Conservation (phyloP, 2,888 invertebrate genomes). For the Drosophila tripunctata region DNA sequence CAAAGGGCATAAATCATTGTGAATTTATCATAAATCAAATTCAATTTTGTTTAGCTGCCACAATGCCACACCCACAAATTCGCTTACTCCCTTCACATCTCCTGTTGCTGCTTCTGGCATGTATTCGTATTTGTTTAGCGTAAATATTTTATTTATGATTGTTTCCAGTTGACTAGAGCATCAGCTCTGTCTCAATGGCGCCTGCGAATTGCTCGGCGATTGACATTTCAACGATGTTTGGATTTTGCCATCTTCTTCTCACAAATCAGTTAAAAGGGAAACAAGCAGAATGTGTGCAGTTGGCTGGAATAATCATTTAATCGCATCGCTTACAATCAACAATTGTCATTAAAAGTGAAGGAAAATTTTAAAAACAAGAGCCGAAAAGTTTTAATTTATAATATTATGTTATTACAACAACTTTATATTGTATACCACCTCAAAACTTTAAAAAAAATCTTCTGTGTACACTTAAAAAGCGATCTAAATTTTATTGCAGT, state of each 20-base stretch:
- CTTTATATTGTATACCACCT: no score
- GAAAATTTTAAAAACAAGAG: not conserved
- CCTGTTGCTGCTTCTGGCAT: constrained; percentile 4
- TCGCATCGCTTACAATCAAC: not conserved
- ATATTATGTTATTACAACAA: no score
- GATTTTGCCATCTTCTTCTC: not conserved
- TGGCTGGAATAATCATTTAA: not conserved
- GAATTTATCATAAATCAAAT: constrained; percentile 80
- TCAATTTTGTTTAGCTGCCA: constrained; percentile 60
- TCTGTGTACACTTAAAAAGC: no score
- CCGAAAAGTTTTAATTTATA: no score
- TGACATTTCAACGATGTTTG: constrained; percentile 17
- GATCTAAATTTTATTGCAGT: not conserved
- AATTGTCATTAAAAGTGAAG: not conserved
- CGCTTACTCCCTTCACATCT: constrained; percentile 2
- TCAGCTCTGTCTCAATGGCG: constrained; percentile 50
- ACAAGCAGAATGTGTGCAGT: not conserved
- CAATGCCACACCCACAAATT: constrained; percentile 22
- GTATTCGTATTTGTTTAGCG: constrained; percentile 47
- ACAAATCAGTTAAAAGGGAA: not conserved
- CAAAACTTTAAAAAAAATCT: no score
- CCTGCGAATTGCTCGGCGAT: constrained; percentile 24
- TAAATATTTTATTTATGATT: constrained; percentile 73
- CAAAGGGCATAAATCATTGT: constrained; percentile 77
- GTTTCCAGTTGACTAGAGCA: constrained; percentile 68